Conservation (phyloP, 2,797 vertebrate genomes). For the Hozukius guyotensis region DNA sequence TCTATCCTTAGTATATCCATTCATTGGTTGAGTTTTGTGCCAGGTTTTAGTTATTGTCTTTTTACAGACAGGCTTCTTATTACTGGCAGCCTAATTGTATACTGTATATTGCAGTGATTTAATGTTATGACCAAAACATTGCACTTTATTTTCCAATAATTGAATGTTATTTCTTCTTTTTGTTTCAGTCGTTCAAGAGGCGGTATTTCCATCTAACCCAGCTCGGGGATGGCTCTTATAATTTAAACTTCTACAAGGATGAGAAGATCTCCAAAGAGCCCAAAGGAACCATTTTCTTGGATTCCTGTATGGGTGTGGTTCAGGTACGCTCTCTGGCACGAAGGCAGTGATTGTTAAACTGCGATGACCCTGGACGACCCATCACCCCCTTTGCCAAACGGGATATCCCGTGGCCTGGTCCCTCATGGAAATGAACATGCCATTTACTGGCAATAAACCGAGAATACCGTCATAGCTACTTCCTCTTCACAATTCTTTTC, state of each 20-base stretch:
- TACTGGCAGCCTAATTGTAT: not conserved
- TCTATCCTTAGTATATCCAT: not conserved
- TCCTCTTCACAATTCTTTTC: constrained; percentile 19
- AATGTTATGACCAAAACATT: not conserved
- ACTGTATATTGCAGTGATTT: not conserved
- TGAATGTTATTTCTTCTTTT: constrained; percentile 19
- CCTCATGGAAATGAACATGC: constrained; percentile 3
- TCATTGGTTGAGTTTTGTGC: not conserved
- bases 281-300: constrained; percentile 98
- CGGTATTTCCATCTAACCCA: constrained; percentile 98
- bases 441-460: constrained; percentile 20
- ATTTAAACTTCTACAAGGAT: constrained; percentile 99
- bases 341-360: constrained; percentile 15
- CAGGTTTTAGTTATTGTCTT: not conserved
- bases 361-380: not conserved
- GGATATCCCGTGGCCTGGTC: constrained; percentile 39
- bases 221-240: constrained; percentile 96
- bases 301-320: constrained; percentile 98
- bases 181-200: constrained; percentile 95
- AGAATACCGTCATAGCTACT: not conserved
- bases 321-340: constrained; percentile 83
- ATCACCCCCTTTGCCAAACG: constrained; percentile 30
- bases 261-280: constrained; percentile 99
- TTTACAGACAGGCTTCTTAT: not conserved
- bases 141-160: not conserved